Evolutionary conservation across 2,797 vertebrate species (phyloP).

Genomic region (Halcyon leucocephala): DNA sequence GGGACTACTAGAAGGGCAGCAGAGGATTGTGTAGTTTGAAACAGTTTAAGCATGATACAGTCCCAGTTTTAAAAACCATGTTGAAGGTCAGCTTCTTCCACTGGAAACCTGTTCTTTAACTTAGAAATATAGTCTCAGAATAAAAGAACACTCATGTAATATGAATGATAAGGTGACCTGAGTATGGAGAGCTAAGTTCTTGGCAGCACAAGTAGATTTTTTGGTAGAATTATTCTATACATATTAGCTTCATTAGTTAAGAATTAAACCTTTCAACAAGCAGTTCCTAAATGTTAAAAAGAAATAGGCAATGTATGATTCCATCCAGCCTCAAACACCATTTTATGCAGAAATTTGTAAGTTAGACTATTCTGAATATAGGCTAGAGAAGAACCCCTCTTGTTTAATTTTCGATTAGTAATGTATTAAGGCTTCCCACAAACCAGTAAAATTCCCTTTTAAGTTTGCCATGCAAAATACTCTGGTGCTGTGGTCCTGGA

Average conservation of each 20-base stretch:
- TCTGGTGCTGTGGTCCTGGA: not conserved
- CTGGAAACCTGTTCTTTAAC: not conserved
- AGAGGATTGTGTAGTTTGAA: not conserved
- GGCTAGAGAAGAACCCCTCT: not conserved
- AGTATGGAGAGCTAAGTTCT: not conserved
- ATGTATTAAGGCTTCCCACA: not conserved
- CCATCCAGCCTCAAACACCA: not conserved
- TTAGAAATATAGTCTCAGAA: not conserved
- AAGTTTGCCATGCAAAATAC: not conserved
- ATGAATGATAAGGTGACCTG: not conserved
- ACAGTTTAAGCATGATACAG: not conserved
- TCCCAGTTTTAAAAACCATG: not conserved
- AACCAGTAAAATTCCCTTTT: not conserved
- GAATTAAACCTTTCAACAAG: not conserved
- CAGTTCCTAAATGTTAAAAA: not conserved
- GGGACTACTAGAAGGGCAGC: not conserved
- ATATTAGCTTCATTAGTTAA: not conserved
- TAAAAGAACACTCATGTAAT: not conserved
- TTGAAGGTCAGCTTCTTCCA: not conserved
- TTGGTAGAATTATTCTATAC: not conserved
- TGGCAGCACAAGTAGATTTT: not conserved
- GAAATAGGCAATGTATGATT: not conserved
- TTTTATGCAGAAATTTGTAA: not conserved
- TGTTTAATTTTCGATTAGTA: not conserved
- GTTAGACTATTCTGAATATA: not conserved